These are phyloP conservation scores for Saccopteryx bilineata DNA, from an alignment of 2,113 vertebrate genomes.

Conservation along the genomic window DNA sequence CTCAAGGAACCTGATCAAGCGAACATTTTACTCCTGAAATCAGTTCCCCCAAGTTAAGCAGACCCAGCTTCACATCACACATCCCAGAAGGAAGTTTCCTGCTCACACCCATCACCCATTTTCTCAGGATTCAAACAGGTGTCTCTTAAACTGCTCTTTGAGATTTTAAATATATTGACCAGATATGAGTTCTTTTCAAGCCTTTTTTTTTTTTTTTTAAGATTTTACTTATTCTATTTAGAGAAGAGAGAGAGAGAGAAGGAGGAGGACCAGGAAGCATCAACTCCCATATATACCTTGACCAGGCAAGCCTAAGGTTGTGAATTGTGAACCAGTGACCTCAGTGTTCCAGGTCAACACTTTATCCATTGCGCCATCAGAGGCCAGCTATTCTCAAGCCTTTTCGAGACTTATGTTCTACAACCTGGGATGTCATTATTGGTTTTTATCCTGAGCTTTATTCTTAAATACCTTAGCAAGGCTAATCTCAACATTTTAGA, in stretches of 20 bases:
- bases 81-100: neutral
- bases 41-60: neutral
- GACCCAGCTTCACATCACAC: neutral
- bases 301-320: no score
- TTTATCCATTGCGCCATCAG: no score
- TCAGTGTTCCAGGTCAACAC: no score
- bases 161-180: neutral
- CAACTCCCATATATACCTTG: no score
- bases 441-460: constrained; percentile 20
- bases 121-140: constrained; percentile 36
- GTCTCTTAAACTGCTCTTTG: neutral
- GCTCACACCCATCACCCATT: neutral
- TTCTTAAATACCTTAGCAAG: neutral
- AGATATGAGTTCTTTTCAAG: neutral
- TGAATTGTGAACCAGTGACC: no score
- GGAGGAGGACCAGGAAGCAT: no score
- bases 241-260: no score
- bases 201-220: neutral
- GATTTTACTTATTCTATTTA: no score
- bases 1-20: neutral
- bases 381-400: neutral
- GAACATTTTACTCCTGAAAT: constrained; percentile 23
- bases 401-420: neutral
- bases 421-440: neutral
- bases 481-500: neutral